Evolutionary conservation across 2,797 vertebrate species (phyloP), one percentile per base, ranked within the genome.

Genomic region (Pipistrellus nathusii): DNA sequence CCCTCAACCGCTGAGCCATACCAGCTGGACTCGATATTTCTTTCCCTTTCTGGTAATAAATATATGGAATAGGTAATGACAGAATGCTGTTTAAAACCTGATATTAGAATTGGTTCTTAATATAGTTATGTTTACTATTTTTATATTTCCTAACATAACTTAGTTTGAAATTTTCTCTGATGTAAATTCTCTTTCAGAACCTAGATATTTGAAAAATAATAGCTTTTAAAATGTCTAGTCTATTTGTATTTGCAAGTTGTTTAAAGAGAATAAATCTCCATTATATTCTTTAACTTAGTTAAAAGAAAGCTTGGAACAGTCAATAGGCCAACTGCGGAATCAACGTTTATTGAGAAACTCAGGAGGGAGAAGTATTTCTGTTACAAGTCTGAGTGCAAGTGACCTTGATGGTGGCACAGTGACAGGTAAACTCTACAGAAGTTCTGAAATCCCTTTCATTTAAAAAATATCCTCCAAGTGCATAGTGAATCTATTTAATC

Each of bases 221-320:
- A 82, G 30, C 48, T 88, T 91, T 77, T 57, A 69, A 78, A 71
- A 76, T 46, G 30, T 91, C 14, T 73, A 80, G 30, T 78, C 30
- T 88, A 18, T 90, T 92, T 90, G 25, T 84, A 77, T 80, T 90
- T 94, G 62, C 25, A 88, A 66, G 30, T 44, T 85, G 18, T 85
- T 94, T 80, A 84, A 88, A 92, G 90, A 68, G 57, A 95, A 12
- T 96, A 91, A 97, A 44, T 83, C 72, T 95, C 15, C 77, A 17
- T 92, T 96, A 7, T 98, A 27, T 94, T 96, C 18, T 98, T 96
- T 93, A 86, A 85, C 96, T 38, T 97, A 99, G 99, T 98, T 99
- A 83, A 99, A 98, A 97, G 99, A 99, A 95, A 99, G 98, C 90
- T 97, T 99, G 97, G 99, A 99, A 97, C 99, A 99, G 46, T 99